Evolutionary conservation across 1,140 invertebrate species (phyloP), one percentile per base, ranked within the genome.

Genomic region (Apocrypta bakeri): DNA sequence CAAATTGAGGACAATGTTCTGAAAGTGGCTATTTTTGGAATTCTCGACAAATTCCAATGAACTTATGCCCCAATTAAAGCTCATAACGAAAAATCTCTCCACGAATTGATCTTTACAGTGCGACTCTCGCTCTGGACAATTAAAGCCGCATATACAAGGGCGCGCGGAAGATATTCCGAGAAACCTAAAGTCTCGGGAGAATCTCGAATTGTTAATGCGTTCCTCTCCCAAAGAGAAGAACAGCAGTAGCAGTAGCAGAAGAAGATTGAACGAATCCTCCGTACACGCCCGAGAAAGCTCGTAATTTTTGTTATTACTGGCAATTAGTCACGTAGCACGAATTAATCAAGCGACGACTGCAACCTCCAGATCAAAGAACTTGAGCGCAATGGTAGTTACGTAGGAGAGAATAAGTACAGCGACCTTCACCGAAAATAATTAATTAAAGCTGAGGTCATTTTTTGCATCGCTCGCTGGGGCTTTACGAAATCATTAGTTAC

Each of bases 1-100:
- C 4, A 17, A 56, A 56, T 56, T 56, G 21, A 56, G 48, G 48
- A 56, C 48, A 21, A 3, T 6, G 4, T 24, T 66, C 12, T 29
- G n/a, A 37, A 66, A 66, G 25, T 25, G 24, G 25, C 42, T 79
- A 79, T 79, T 79, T 79, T 63, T 72, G 27, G 40, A 56, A 25
- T 31, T 21, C 29, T 8, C 25, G 11, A 0, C 17, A 37, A 73
- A 73, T 73, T 42, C n/a, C 31, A 21, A 71, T 71, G 3, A 48
- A 48, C 11, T 8, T 56, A 33, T 12, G 21, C 37, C 25, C 29
- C 73, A 76, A 75, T 82, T 82, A 69, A 69, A 56, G 25, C 78
- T 75, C 63, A 42, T 81, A 56, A 81, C 33, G 31, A 81, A 81
- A 56, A 81, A 81, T 81, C 72, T 82, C 33, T 81, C 61, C 37